Evolutionary conservation across 1,140 invertebrate genomes (phyloP), one percentile per base, ranked within the genome.

Genomic region (Samia ricini): DNA sequence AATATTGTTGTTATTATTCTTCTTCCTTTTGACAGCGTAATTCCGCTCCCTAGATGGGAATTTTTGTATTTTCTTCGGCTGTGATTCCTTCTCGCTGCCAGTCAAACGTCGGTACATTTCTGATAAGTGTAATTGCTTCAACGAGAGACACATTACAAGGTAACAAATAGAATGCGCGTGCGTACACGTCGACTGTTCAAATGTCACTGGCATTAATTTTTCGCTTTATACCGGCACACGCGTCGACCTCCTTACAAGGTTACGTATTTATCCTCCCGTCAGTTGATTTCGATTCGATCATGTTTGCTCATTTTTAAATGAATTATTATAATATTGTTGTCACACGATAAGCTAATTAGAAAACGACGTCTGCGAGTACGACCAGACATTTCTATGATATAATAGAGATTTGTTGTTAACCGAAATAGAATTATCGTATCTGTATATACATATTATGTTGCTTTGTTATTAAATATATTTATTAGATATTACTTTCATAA

Each of bases 41-140:
- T 95, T 94, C 68, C 94, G 91, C 71, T 94, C 94, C 26, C 94
- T 89, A 22, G 93, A 94, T 1, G 93, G 94, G 77, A 94, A 94
- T 67, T 93, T 92, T 55, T 94, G 92, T 49, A 93, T 93, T 69
- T 93, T 94, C 72, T 71, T 84, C 22, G 50, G 24, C 19, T 60
- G 19, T 60, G 91, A 69, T 48, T 79, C 74, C 22, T 74, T 77
- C 18, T 83, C 77, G 2, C 61, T 63, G 23, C 75, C 76, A 23
- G 76, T 77, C 8, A 85, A 59, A 8, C 77, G 72, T 21, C 77
- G 74, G 60, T 79, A 86, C 50, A 89, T 75, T 22, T 87, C 87
- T 52, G 74, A 69, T 79, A 83, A 85, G 64, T 89, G 84, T 33
- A 89, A 68, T 74, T 83, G 79, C 64, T 87, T 88, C 62, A 90